These are phyloP conservation scores for Orthosia incerta DNA, from an alignment of 2,888 invertebrate genomes.

Conservation along the genomic window DNA sequence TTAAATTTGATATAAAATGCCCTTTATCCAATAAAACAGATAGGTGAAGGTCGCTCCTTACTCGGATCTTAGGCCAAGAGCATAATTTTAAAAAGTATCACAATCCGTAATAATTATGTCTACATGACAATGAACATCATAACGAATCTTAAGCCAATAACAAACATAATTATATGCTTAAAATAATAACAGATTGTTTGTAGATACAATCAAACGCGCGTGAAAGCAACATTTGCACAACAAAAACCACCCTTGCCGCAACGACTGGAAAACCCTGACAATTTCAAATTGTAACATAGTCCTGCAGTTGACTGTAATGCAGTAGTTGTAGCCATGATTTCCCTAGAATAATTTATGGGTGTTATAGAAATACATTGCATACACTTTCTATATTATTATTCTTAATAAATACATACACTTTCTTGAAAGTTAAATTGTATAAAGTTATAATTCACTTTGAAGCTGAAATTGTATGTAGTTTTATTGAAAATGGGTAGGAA, in stretches of 20 bases:
- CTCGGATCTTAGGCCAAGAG: too few relatives aligned
- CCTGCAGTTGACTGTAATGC: neutral
- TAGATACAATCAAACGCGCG: slow-evolving; percentile 12
- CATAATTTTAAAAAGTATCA: too few relatives aligned
- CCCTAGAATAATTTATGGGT: slow-evolving; percentile 41
- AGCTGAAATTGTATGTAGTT: slow-evolving; percentile 1
- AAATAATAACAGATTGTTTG: slow-evolving; percentile 29
- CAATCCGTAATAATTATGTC: slow-evolving; percentile 6
- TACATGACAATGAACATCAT: slow-evolving; percentile 12
- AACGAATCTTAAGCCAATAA: slow-evolving; percentile 20
- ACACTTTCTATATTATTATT: too few relatives aligned
- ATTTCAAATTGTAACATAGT: slow-evolving; percentile 4
- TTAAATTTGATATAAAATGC: too few relatives aligned
- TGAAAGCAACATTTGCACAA: neutral
- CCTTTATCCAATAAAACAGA: too few relatives aligned
- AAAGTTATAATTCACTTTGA: too few relatives aligned
- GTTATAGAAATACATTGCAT: slow-evolving; percentile 41
- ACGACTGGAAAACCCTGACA: neutral
- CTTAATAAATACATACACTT: too few relatives aligned
- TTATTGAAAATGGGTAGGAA: neutral
- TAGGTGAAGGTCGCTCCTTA: too few relatives aligned
- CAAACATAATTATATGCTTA: slow-evolving; percentile 17
- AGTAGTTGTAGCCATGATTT: slow-evolving; percentile 43
- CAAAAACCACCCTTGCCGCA: neutral
- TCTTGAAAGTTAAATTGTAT: too few relatives aligned